Base-by-base conservation (phyloP, 2,888 invertebrate genomes). In the Drymonia ruficornis region DNA sequence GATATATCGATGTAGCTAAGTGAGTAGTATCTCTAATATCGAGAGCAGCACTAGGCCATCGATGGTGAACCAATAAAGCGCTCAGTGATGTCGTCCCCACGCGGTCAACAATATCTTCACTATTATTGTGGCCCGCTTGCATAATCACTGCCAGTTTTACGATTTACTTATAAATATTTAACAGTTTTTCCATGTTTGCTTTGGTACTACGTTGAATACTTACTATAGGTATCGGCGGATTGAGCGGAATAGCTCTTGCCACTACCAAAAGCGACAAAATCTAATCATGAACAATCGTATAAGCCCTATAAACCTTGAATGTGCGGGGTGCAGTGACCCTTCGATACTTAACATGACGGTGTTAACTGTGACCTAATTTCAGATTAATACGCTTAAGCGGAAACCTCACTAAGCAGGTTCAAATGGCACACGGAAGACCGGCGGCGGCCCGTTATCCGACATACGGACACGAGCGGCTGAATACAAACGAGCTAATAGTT, bases 381-480 rank as follows among this genome's bases (percentile, higher is more conserved):
- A 85, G 83, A 91, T 92, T 91, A 91, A 92, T 91, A 87, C 91
- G 87, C 86, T 90, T 92, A 91, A 85, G 84, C 85, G 87, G 92
- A 92, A 92, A 91, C 92, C 92, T 90, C 89, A 91, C 91, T 86
- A 91, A 89, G 87, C 86, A 78, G 86, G 89, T 88, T 89, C 86
- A 83, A 88, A 89, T 85, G 82, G 87, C 88, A 81, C 80, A 68
- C 79, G 83, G 82, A 83, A 83, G 78, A 77, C 78, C 81, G 79
- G 61, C 77, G 70, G 23, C 23, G 23, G 23, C 72, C 72, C 72
- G 75, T 72, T 74, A 76, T n/a, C 78, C 59, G 61, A 61, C 69
- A 70, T 63, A 56, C 56, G 58, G 61, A 63, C 64, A 53, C 58
- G 56, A 68, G 63, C 72, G 69, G 60, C 67, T 67, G 23, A 63